These are phyloP conservation scores for Petrocephalus microphthalmus DNA, from an alignment of 2,113 vertebrate genomes.

Conservation along the genomic window DNA sequence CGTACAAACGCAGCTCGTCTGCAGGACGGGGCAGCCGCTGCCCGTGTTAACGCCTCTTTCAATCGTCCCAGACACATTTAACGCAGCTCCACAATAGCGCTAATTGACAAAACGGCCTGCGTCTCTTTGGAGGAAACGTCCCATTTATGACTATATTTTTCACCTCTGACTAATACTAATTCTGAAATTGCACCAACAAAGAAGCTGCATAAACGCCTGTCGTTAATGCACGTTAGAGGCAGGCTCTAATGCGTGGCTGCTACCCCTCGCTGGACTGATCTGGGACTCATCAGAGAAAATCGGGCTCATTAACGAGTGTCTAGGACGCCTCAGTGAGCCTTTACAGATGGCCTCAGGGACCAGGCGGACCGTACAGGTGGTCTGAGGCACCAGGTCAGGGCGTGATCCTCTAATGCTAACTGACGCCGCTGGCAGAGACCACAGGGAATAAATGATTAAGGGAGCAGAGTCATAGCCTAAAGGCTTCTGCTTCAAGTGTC, in stretches of 20 bases:
- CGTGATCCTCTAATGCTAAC: neutral
- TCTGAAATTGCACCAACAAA: neutral
- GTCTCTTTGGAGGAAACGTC: neutral
- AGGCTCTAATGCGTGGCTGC: neutral
- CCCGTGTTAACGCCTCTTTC: neutral
- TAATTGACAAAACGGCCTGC: neutral
- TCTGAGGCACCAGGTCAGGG: neutral
- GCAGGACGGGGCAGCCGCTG: too few species aligned
- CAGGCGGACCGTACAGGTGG: neutral
- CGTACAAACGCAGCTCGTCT: neutral
- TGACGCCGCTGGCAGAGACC: neutral
- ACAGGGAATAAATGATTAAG: neutral
- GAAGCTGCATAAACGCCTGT: conserved; percentile 12
- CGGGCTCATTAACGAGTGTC: neutral
- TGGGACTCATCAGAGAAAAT: neutral
- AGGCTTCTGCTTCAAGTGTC: neutral
- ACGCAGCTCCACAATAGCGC: neutral
- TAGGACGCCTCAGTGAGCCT: neutral
- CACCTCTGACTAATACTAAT: neutral
- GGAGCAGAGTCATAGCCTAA: neutral
- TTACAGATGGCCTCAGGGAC: neutral
- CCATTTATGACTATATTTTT: neutral
- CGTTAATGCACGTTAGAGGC: neutral
- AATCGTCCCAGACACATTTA: neutral
- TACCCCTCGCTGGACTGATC: neutral